Evolutionary conservation across 2,797 vertebrate genomes (phyloP).

Genomic region (Sardinella longiceps): DNA sequence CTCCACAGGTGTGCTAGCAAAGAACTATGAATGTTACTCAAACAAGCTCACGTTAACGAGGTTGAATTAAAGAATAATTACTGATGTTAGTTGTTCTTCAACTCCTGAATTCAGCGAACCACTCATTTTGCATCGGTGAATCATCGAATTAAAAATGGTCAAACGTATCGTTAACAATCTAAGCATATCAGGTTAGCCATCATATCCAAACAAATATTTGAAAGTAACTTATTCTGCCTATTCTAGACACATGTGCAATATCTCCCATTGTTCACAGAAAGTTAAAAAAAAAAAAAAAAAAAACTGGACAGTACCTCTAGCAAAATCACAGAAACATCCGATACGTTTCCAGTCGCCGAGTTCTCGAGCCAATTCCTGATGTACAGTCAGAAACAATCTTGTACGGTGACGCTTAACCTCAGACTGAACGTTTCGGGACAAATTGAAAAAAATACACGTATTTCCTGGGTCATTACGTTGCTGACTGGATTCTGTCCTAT

Average conservation of each 20-base stretch:
- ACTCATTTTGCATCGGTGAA: background rate
- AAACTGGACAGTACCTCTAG: background rate
- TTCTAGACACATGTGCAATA: background rate
- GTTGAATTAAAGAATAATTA: too few species aligned
- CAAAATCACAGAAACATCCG: constrained; percentile 20
- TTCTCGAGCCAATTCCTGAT: background rate
- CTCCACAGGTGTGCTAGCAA: constrained; percentile 1
- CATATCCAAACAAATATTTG: background rate
- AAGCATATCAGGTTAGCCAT: background rate
- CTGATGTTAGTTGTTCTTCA: background rate
- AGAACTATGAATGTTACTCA: background rate
- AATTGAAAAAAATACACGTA: background rate
- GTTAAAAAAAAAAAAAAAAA: background rate
- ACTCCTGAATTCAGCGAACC: background rate
- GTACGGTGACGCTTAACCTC: background rate
- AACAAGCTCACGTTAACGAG: background rate
- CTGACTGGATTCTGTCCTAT: background rate
- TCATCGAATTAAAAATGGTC: background rate
- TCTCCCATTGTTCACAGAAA: background rate
- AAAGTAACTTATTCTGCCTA: background rate
- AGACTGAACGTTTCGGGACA: background rate
- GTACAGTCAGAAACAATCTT: background rate
- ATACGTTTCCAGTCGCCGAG: background rate
- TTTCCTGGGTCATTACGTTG: background rate
- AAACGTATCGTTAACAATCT: background rate